These are phyloP conservation scores for Lagenorhynchus albirostris DNA, from an alignment of 2,113 vertebrate genomes.

Conservation along the genomic window DNA sequence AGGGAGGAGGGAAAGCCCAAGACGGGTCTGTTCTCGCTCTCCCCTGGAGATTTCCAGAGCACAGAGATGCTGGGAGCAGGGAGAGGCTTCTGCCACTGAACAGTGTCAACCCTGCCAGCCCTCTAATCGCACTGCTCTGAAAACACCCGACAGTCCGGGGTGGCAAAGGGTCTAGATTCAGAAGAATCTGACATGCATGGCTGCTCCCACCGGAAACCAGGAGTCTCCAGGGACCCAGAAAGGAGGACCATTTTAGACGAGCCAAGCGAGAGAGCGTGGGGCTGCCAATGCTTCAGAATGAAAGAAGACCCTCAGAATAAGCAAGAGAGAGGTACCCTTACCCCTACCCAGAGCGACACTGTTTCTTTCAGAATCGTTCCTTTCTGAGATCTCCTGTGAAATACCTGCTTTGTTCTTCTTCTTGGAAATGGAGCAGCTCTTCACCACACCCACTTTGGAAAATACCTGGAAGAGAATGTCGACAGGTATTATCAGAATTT, in stretches of 20 bases:
- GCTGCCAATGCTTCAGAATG: not conserved
- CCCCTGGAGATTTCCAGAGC: not conserved
- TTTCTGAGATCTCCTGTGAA: fast-evolving
- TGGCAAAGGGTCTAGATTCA: not conserved
- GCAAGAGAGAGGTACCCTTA: not conserved
- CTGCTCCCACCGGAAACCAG: fast-evolving
- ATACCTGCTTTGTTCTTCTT: slow-evolving; percentile 95
- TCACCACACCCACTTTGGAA: slow-evolving; percentile 89
- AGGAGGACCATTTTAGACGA: not conserved
- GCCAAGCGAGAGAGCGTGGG: fast-evolving
- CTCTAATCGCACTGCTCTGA: fast-evolving
- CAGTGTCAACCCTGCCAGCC: fast-evolving
- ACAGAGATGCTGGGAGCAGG: not conserved
- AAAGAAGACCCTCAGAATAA: not conserved
- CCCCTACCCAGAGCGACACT: not conserved
- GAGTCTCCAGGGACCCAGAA: not conserved
- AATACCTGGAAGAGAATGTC: slow-evolving; percentile 84
- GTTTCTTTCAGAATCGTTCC: fast-evolving
- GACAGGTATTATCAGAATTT: fast-evolving
- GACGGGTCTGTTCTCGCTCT: not conserved
- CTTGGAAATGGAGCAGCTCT: slow-evolving; percentile 91
- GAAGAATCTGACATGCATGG: fast-evolving
- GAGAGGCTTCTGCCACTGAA: not conserved
- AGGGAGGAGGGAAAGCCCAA: not conserved
- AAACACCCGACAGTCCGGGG: not conserved